A percentile compares a stretch with the other conserved stretches of the same genome.
phyloP scores from a whole-genome alignment of 2,888 invertebrate genomes.

The Baronia brevicornis region DNA sequence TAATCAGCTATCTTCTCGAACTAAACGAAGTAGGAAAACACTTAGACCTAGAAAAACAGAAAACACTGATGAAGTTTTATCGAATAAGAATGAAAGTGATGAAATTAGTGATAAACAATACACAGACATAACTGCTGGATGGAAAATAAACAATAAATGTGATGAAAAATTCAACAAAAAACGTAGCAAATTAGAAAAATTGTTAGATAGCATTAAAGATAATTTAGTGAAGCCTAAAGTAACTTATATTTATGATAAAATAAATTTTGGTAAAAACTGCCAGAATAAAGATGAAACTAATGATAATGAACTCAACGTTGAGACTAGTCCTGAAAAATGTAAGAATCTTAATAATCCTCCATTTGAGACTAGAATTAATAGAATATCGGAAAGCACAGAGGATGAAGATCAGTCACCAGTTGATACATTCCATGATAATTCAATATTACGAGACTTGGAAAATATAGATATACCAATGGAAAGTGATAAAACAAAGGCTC shows the following conservation, averaged over 20 bases:
- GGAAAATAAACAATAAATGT: conserved; percentile 15
- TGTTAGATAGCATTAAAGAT: conserved; percentile 38
- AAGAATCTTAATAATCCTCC: not conserved
- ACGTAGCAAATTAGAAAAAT: conserved; percentile 42
- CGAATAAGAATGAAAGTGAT: too few relatives aligned
- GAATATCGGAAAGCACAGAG: conserved; percentile 24
- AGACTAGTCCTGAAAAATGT: too few relatives aligned
- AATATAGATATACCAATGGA: conserved; percentile 21
- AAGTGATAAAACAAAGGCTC: conserved; percentile 13
- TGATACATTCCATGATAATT: conserved; percentile 13
- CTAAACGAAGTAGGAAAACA: too few relatives aligned
- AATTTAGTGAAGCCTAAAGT: conserved; percentile 18
- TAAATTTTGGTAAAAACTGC: not conserved
- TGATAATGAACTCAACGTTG: not conserved
- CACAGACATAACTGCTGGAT: conserved; percentile 3
- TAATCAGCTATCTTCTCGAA: too few relatives aligned
- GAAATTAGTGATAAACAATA: not conserved
- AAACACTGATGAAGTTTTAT: too few relatives aligned
- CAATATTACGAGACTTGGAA: conserved; percentile 17
- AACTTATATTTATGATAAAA: conserved; percentile 7
- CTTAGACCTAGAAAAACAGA: too few relatives aligned
- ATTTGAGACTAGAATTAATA: not conserved
- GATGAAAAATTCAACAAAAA: conserved; percentile 39
- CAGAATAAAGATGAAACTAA: conserved; percentile 8
- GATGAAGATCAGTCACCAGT: conserved; percentile 22